Evolutionary conservation across 2,797 vertebrate species (phyloP).

Genomic region (Carcharodon carcharias): DNA sequence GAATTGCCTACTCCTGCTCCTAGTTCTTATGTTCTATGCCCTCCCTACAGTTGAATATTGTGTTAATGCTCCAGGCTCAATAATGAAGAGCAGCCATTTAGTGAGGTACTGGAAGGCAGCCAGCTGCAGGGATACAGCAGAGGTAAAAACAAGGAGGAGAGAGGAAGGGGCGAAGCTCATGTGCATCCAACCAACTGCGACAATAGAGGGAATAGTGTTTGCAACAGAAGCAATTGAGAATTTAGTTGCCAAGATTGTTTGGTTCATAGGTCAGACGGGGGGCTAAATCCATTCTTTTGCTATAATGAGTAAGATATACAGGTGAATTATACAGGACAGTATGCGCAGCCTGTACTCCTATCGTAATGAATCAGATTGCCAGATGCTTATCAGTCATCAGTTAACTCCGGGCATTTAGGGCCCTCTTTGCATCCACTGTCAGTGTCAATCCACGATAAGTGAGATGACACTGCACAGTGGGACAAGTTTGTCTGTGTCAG

Average conservation of each 20-base stretch:
- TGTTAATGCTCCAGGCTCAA: neutral
- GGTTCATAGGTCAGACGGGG: neutral
- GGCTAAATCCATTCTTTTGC: neutral
- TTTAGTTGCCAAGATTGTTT: neutral
- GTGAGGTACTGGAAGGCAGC: neutral
- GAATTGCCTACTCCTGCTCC: too few species aligned
- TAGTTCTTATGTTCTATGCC: too few species aligned
- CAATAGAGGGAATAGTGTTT: neutral
- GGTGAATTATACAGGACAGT: neutral
- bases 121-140: neutral
- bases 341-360: neutral
- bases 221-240: neutral
- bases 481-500: neutral
- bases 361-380: neutral
- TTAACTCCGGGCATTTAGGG: neutral
- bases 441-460: neutral
- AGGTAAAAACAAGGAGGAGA: neutral
- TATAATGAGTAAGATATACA: neutral
- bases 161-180: neutral
- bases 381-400: neutral
- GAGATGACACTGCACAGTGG: neutral
- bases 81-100: neutral
- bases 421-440: neutral
- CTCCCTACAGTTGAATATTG: neutral
- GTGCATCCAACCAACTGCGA: neutral